Conservation (phyloP, 64 coral and sea anemone genomes). For the Porites australiensis region DNA sequence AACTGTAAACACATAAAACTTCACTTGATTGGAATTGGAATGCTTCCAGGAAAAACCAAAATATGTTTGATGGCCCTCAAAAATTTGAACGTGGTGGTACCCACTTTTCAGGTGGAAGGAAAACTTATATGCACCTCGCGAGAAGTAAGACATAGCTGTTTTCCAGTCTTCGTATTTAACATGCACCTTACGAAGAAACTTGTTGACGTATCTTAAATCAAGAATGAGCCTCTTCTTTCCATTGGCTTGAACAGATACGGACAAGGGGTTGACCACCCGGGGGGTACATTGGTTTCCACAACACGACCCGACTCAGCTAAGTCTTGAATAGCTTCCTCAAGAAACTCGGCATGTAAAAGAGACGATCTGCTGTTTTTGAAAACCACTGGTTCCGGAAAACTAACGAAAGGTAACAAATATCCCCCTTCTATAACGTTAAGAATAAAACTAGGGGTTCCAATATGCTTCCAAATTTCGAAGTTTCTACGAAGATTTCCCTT, state of each 20-base stretch:
- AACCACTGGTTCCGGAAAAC: background rate
- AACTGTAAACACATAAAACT: constrained; percentile 31
- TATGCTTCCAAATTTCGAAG: constrained; percentile 36
- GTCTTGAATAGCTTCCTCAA: constrained; percentile 34
- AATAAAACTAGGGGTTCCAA: constrained; percentile 9
- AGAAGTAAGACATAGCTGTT: constrained; percentile 20
- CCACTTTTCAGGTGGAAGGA: constrained; percentile 37
- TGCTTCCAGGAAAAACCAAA: constrained; percentile 21
- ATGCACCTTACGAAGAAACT: constrained; percentile 19
- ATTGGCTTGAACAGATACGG: constrained; percentile 32
- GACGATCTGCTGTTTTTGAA: constrained; percentile 47
- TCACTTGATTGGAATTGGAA: background rate
- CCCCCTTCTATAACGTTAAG: constrained; percentile 20
- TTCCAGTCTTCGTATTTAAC: constrained; percentile 60
- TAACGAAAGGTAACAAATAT: background rate
- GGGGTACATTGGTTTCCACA: background rate
- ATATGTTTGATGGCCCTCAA: background rate
- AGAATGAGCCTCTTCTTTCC: constrained; percentile 52
- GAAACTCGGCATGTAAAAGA: background rate
- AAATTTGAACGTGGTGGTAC: constrained; percentile 25
- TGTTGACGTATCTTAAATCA: constrained; percentile 69
- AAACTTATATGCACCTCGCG: background rate
- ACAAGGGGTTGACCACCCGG: constrained; percentile 49
- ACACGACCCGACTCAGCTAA: background rate
- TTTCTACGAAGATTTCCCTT: constrained; percentile 16